Evolutionary conservation across 2,888 invertebrate species (phyloP).

Genomic region (Lasius fuliginosus): DNA sequence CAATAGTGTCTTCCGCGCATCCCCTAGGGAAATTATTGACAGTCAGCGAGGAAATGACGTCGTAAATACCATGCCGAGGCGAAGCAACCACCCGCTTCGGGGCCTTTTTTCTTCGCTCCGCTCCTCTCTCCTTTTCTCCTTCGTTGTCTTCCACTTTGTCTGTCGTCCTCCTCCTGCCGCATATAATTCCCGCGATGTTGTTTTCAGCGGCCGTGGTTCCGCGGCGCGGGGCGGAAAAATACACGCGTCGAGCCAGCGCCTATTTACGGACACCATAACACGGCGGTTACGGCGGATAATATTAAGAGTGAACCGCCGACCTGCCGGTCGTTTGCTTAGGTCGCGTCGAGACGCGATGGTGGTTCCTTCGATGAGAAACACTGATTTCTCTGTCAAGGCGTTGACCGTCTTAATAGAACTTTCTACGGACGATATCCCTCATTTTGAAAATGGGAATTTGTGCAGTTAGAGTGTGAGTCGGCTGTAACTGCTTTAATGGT

Average conservation of each 20-base stretch:
- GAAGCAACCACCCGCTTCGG: constrained; percentile 70
- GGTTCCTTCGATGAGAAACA: constrained; percentile 16
- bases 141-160: constrained; percentile 46
- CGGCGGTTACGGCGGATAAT: constrained; percentile 21
- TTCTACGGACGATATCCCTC: neutral
- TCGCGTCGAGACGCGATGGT: constrained; percentile 18
- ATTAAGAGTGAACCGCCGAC: constrained; percentile 43
- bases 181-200: constrained; percentile 75
- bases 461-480: too few relatives aligned
- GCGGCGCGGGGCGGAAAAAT: constrained; percentile 18
- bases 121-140: constrained; percentile 48
- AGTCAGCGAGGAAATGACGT: constrained; percentile 86
- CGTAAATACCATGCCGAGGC: constrained; percentile 84
- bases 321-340: constrained; percentile 33
- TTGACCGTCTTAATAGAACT: constrained; percentile 1
- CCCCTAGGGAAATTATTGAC: constrained; percentile 86
- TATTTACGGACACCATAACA: constrained; percentile 42
- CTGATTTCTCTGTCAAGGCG: neutral
- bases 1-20: constrained; percentile 81
- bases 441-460: neutral
- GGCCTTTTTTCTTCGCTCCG: constrained; percentile 49
- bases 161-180: constrained; percentile 13
- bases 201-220: constrained; percentile 65
- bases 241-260: constrained; percentile 35
- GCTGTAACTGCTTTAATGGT: neutral